phyloP scores from a whole-genome alignment of 2,113 vertebrate genomes.

The Gnathonemus longibarbis region DNA sequence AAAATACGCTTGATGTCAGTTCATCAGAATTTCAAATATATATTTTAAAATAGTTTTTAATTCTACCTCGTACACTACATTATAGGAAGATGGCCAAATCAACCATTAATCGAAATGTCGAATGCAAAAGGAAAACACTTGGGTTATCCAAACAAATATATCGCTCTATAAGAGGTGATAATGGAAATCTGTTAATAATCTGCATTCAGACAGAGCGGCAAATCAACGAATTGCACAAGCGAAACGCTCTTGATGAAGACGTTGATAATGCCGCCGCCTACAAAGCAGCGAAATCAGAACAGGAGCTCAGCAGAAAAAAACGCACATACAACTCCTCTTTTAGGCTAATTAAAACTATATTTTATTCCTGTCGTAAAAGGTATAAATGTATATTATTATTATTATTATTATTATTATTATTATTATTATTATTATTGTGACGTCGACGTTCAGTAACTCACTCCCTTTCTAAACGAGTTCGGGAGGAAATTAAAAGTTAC shows the following conservation, averaged over 20 bases:
- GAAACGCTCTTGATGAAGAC: background rate
- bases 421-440: background rate
- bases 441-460: background rate
- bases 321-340: background rate
- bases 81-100: background rate
- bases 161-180: background rate
- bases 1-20: background rate
- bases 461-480: background rate
- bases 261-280: background rate
- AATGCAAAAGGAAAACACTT: background rate
- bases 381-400: background rate
- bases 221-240: background rate
- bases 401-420: background rate
- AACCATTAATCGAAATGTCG: background rate
- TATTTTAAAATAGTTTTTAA: background rate
- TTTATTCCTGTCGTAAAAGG: background rate
- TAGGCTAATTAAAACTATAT: background rate
- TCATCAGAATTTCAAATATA: background rate
- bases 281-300: background rate
- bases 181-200: background rate
- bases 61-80: background rate
- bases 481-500: background rate
- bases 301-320: background rate
- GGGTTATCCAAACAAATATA: background rate
- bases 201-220: background rate